Conservation (phyloP, 1,140 invertebrate species). For the Odontomachus brunneus region DNA sequence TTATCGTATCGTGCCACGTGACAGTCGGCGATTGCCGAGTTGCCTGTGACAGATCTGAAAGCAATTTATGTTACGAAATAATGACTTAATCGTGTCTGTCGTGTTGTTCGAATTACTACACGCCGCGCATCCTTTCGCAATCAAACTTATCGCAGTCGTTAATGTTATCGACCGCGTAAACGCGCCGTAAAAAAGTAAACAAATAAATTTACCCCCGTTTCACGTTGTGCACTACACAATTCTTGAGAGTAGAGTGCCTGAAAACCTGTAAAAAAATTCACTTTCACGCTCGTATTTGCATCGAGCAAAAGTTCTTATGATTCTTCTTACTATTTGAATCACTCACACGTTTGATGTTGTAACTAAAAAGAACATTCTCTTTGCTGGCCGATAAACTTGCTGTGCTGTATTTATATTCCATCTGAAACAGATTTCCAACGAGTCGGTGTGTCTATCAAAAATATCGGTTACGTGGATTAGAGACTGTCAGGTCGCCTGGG, state of each 20-base stretch:
- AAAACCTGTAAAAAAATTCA: conserved; percentile 85
- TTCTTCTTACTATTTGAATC: background rate
- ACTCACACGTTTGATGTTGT: conserved; percentile 66
- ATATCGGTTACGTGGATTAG: background rate
- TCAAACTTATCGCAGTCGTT: conserved; percentile 24
- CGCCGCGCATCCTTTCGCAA: conserved; percentile 7
- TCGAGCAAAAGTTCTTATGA: background rate
- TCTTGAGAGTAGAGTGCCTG: conserved; percentile 87
- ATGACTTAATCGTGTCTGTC: background rate
- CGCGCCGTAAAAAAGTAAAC: background rate
- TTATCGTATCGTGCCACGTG: no score
- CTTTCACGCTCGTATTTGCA: background rate
- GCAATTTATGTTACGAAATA: background rate
- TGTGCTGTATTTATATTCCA: background rate
- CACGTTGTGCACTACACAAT: conserved; percentile 87
- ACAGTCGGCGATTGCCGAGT: no score
- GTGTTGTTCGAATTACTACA: background rate
- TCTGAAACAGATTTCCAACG: conserved; percentile 51
- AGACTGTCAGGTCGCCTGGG: background rate
- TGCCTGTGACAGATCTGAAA: background rate
- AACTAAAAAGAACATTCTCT: conserved; percentile 64
- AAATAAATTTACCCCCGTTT: conserved; percentile 82
- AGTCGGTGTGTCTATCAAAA: background rate
- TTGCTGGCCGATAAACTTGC: conserved; percentile 35
- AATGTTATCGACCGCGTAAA: conserved; percentile 1